phyloP scores from a whole-genome alignment of 2,113 vertebrate genomes.

The Coryphaenoides rupestris region DNA sequence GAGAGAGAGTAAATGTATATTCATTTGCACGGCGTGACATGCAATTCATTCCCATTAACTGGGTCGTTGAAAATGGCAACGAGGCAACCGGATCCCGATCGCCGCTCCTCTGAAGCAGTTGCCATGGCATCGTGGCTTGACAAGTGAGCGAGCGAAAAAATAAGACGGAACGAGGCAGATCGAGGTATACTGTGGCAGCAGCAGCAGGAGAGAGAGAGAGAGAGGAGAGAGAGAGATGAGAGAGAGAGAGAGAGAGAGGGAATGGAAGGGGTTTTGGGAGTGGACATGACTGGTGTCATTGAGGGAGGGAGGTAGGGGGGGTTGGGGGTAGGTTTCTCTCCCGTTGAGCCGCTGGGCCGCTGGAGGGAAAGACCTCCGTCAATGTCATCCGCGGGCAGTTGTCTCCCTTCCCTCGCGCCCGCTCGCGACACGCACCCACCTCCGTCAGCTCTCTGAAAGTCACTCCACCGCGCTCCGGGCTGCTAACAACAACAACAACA shows the following conservation, averaged over 20 bases:
- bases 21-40: background rate
- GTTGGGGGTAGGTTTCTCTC: constrained; percentile 3
- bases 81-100: constrained; percentile 27
- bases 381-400: background rate
- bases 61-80: constrained; percentile 21
- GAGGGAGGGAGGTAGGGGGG: too few relatives aligned
- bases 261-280: background rate
- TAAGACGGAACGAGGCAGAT: background rate
- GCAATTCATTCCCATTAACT: constrained; percentile 33
- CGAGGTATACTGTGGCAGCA: background rate
- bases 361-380: background rate
- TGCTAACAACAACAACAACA: too few relatives aligned
- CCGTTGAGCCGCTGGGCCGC: background rate
- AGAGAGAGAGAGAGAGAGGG: background rate
- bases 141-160: background rate
- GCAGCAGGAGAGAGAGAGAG: background rate
- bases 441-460: too few relatives aligned
- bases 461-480: too few relatives aligned
- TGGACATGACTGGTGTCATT: background rate
- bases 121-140: constrained; percentile 24
- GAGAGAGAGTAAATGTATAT: background rate
- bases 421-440: background rate
- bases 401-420: background rate
- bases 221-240: background rate
- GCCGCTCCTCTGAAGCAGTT: constrained; percentile 18